These are phyloP conservation scores for Solea solea DNA, from an alignment of 2,113 vertebrate genomes.

Conservation along the genomic window DNA sequence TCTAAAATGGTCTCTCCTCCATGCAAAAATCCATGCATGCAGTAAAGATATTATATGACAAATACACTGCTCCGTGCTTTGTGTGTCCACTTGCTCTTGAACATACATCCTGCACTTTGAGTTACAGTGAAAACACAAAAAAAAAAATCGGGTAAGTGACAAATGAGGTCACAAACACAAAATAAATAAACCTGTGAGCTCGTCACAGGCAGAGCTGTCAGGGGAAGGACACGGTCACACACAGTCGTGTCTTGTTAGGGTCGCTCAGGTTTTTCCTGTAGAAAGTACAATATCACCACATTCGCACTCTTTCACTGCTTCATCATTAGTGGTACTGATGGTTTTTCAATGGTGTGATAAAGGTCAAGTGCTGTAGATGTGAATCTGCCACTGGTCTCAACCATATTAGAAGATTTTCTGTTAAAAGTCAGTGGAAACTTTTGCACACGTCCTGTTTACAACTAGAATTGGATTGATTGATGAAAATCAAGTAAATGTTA, in stretches of 20 bases:
- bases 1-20: no score
- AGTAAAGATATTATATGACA: no score
- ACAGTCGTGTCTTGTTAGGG: no score
- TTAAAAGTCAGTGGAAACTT: neutral
- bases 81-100: conserved; percentile 9
- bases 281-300: no score
- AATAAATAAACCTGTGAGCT: conserved; percentile 3
- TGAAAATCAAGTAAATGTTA: no score
- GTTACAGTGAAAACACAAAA: neutral
- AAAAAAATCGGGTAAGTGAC: neutral
- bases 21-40: no score
- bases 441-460: no score
- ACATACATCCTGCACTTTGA: neutral
- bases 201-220: neutral
- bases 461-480: no score
- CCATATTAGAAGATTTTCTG: neutral
- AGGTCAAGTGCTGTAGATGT: neutral
- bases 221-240: neutral
- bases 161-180: conserved; percentile 1
- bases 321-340: neutral
- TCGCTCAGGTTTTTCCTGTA: no score
- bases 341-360: neutral
- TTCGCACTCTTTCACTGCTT: neutral
- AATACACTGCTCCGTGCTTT: neutral
- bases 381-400: neutral